phyloP scores from a whole-genome alignment of 1,140 invertebrate species.

The Papilio helenus region DNA sequence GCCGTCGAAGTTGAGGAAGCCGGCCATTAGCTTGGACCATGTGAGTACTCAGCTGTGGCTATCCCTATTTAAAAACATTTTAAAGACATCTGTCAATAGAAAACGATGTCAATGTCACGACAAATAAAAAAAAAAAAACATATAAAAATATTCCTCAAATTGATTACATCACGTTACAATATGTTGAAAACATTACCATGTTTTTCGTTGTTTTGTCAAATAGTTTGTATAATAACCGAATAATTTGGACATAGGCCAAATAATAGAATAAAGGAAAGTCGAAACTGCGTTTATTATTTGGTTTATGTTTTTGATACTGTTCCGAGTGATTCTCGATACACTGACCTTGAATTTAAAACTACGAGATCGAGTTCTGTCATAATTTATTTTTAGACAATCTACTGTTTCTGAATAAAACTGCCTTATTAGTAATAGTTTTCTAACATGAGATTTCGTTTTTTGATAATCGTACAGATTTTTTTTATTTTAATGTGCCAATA shows the following conservation, averaged over 20 bases:
- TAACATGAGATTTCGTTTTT: background rate
- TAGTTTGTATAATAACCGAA: constrained; percentile 39
- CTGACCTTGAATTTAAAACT: constrained; percentile 51
- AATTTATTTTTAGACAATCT: constrained; percentile 1
- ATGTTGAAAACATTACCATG: constrained; percentile 20
- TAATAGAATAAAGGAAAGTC: constrained; percentile 66
- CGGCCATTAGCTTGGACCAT: no score
- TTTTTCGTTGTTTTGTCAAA: constrained; percentile 13
- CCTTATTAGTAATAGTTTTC: background rate
- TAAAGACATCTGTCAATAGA: background rate
- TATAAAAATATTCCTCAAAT: background rate
- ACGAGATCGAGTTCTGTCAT: constrained; percentile 38
- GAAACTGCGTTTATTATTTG: constrained; percentile 59
- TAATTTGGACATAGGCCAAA: constrained; percentile 67
- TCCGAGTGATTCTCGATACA: constrained; percentile 46
- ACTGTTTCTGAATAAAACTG: background rate
- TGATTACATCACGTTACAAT: constrained; percentile 21
- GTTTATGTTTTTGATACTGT: constrained; percentile 54
- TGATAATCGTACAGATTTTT: background rate
- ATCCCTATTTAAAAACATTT: background rate
- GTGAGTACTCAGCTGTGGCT: no score
- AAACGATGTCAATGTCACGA: constrained; percentile 16
- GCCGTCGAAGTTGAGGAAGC: no score
- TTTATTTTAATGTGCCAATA: constrained; percentile 1
- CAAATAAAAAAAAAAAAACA: background rate